A percentile compares a stretch with the other conserved stretches of the same genome.
Evolutionary conservation across 2,888 invertebrate species (phyloP).

Genomic region (Heliconius erato): DNA sequence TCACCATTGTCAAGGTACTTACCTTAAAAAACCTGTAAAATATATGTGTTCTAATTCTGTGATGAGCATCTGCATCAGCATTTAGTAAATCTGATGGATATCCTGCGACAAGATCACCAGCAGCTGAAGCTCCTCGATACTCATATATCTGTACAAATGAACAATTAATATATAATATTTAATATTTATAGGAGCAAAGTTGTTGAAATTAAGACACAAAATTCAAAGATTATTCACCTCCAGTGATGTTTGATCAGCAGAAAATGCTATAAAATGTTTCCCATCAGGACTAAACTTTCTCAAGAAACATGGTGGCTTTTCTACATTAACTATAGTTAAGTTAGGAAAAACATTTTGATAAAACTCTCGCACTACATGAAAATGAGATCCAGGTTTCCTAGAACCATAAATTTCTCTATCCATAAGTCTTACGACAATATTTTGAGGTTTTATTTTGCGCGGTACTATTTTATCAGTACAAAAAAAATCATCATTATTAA

Average conservation of each 20-base stretch:
- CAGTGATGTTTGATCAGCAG: slow-evolving; percentile 94
- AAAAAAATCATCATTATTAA: slow-evolving; percentile 78
- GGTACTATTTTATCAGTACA: slow-evolving; percentile 85
- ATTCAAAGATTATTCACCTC: slow-evolving; percentile 81
- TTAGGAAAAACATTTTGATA: slow-evolving; percentile 97
- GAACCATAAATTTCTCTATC: slow-evolving; percentile 91
- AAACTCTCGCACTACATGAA: slow-evolving; percentile 91
- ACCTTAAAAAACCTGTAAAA: slow-evolving; percentile 93
- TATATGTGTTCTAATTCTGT: slow-evolving; percentile 90
- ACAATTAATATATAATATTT: slow-evolving; percentile 25
- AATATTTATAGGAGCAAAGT: background rate
- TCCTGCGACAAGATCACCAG: slow-evolving; percentile 89
- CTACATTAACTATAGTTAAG: slow-evolving; percentile 95
- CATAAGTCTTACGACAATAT: slow-evolving; percentile 91
- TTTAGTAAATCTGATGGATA: slow-evolving; percentile 88
- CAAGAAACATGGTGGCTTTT: slow-evolving; percentile 96
- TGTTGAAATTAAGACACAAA: background rate
- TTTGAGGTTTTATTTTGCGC: slow-evolving; percentile 91
- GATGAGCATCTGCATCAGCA: slow-evolving; percentile 87
- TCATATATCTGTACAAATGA: slow-evolving; percentile 88
- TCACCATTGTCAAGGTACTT: slow-evolving; percentile 59
- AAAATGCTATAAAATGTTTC: slow-evolving; percentile 93
- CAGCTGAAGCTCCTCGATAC: slow-evolving; percentile 93
- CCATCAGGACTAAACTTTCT: slow-evolving; percentile 98
- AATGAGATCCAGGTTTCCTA: slow-evolving; percentile 90